Conservation (phyloP, 1,140 invertebrate genomes). For the Aplysia californica region DNA sequence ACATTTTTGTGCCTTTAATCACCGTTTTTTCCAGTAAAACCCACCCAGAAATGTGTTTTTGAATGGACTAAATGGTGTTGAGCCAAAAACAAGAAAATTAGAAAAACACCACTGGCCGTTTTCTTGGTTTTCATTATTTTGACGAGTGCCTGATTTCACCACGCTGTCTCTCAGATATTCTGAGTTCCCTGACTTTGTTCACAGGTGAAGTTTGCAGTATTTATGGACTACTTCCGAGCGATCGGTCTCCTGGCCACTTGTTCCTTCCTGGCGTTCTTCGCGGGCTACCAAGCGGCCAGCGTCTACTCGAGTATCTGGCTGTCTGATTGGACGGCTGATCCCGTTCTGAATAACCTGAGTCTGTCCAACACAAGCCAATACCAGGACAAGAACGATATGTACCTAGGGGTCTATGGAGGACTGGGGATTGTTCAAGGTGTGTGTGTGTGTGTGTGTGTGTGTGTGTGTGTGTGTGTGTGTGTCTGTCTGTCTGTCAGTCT, state of each 20-base stretch:
- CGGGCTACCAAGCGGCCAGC: conserved; percentile 42
- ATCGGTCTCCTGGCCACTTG: conserved; percentile 40
- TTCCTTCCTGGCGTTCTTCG: conserved; percentile 42
- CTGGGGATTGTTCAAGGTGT: conserved; percentile 61
- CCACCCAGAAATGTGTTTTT: too few relatives aligned
- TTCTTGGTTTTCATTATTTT: too few relatives aligned
- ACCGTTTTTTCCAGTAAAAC: too few relatives aligned
- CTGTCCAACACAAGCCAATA: conserved; percentile 48
- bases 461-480: background rate
- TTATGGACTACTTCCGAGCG: conserved; percentile 49
- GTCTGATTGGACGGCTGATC: conserved; percentile 55
- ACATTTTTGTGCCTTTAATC: too few relatives aligned
- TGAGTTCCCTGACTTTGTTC: conserved; percentile 14
- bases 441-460: background rate
- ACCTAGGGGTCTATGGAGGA: conserved; percentile 56
- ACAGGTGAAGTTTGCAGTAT: conserved; percentile 53
- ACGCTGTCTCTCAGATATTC: too few relatives aligned
- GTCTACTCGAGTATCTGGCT: conserved; percentile 58
- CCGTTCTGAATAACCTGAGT: conserved; percentile 40
- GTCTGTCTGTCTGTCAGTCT: conserved; percentile 50
- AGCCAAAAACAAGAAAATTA: too few relatives aligned
- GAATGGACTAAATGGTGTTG: too few relatives aligned
- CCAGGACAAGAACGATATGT: conserved; percentile 50
- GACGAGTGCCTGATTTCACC: too few relatives aligned
- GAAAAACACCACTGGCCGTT: too few relatives aligned